phyloP scores from a whole-genome alignment of 2,113 vertebrate genomes.

The Procavia capensis region DNA sequence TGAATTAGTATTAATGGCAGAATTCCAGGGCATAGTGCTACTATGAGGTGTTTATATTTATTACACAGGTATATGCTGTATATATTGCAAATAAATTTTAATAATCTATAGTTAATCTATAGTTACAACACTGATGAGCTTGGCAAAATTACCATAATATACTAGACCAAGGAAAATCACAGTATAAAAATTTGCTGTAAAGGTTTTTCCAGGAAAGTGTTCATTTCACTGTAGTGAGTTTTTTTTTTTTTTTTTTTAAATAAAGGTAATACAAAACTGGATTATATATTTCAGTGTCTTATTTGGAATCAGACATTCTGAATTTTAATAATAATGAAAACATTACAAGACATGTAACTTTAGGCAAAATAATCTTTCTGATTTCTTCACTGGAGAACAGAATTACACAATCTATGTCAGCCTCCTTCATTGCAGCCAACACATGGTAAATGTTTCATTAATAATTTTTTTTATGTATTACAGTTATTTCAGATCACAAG shows the following conservation, averaged over 20 bases:
- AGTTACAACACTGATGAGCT: background rate
- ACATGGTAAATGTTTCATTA: slow-evolving; percentile 21
- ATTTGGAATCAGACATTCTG: background rate
- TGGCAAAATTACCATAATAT: background rate
- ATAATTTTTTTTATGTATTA: slow-evolving; percentile 28
- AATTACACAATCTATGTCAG: background rate
- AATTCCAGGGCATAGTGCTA: background rate
- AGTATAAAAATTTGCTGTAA: background rate
- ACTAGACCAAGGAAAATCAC: background rate
- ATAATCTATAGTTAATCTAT: background rate
- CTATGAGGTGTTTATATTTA: background rate
- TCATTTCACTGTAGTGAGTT: background rate
- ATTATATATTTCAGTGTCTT: background rate
- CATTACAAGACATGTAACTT: background rate
- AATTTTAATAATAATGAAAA: slow-evolving; percentile 38
- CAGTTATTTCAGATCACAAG: background rate
- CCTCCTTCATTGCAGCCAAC: background rate
- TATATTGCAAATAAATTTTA: background rate
- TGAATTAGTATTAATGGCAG: background rate
- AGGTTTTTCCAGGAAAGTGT: background rate
- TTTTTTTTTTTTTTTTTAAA: no score
- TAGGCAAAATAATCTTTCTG: slow-evolving; percentile 2
- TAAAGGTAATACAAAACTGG: background rate
- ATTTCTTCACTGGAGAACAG: background rate
- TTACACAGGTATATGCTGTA: background rate